Evolutionary conservation across 2,113 vertebrate genomes (phyloP).

Genomic region (Phalacrocorax aristotelis): DNA sequence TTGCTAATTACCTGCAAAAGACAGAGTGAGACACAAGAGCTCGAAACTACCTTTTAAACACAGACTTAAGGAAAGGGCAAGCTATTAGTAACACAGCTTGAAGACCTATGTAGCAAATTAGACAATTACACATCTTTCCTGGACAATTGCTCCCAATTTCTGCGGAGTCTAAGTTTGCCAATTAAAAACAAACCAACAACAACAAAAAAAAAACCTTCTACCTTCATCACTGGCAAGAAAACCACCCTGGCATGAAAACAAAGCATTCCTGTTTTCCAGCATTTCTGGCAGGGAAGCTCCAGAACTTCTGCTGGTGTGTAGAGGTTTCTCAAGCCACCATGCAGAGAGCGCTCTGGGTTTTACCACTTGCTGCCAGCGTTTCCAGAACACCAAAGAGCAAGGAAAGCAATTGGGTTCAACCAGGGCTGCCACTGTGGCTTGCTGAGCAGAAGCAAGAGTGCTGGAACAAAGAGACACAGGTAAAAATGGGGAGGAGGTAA

Average conservation of each 20-base stretch:
- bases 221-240: not conserved
- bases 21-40: not conserved
- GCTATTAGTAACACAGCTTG: slow-evolving; percentile 6
- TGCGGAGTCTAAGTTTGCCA: not conserved
- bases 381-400: not conserved
- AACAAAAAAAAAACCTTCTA: not conserved
- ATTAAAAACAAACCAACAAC: not conserved
- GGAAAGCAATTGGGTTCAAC: rapidly evolving
- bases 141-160: not conserved
- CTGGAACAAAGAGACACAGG: rapidly evolving
- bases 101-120: slow-evolving; percentile 8
- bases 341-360: not conserved
- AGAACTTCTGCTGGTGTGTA: not conserved
- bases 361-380: not conserved
- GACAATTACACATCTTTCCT: not conserved
- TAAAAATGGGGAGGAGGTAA: not conserved
- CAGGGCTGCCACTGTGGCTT: not conserved
- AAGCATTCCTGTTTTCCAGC: not conserved
- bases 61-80: not conserved
- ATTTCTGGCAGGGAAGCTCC: not conserved
- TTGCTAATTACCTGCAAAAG: not conserved
- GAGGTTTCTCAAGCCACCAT: not conserved
- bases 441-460: not conserved
- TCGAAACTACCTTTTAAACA: slow-evolving; percentile 5
- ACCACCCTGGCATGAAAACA: not conserved